phyloP scores from a whole-genome alignment of 2,113 vertebrate genomes.

The Limnothrissa miodon region DNA sequence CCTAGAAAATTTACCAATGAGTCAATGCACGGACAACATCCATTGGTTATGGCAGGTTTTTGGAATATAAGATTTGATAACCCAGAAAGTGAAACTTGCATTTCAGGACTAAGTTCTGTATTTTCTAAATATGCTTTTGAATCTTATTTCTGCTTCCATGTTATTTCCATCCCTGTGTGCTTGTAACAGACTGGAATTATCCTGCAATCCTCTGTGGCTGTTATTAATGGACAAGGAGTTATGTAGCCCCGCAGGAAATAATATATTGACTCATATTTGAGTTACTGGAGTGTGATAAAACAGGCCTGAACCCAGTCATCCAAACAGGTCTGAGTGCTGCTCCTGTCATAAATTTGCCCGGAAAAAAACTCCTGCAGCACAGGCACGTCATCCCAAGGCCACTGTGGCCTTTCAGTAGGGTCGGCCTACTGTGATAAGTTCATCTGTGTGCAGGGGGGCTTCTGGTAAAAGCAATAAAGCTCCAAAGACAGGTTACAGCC shows the following conservation, averaged over 20 bases:
- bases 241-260: slow-evolving; percentile 54
- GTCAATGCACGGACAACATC: no score
- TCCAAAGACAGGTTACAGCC: background rate
- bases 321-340: slow-evolving; percentile 41
- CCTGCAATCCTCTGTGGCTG: slow-evolving; percentile 52
- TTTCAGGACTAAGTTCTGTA: background rate
- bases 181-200: slow-evolving; percentile 48
- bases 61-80: no score
- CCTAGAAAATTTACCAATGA: no score
- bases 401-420: background rate
- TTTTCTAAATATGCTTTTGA: background rate
- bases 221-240: slow-evolving; percentile 67
- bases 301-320: slow-evolving; percentile 53
- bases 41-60: no score
- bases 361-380: background rate
- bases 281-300: slow-evolving; percentile 58
- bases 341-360: slow-evolving; percentile 43
- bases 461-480: background rate
- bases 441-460: background rate
- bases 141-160: background rate
- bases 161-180: background rate
- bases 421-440: background rate
- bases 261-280: slow-evolving; percentile 58
- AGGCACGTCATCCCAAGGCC: background rate
- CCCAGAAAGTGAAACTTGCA: no score